Percentiles rank a stretch among this genome's conserved stretches.
Conservation (phyloP, 2,797 vertebrate species). For the Momotus momota region DNA sequence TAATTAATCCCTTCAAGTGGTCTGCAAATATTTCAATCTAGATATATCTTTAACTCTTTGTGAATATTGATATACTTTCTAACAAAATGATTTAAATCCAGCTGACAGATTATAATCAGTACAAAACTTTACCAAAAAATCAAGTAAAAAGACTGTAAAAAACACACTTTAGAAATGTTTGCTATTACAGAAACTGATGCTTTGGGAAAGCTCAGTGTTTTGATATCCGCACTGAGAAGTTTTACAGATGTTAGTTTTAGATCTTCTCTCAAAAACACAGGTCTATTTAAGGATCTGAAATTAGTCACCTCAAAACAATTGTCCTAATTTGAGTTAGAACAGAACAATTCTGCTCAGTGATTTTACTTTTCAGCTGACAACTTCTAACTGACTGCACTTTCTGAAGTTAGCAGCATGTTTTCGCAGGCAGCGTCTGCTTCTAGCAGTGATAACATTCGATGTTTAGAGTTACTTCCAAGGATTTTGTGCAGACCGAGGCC, state of each 20-base stretch:
- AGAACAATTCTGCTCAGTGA: no score
- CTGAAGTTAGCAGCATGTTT: no score
- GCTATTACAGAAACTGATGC: background rate
- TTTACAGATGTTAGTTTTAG: background rate
- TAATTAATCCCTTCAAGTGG: conserved; percentile 23
- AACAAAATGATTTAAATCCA: background rate
- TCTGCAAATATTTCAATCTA: conserved; percentile 13
- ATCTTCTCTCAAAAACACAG: background rate
- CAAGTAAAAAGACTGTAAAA: background rate
- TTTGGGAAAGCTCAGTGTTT: background rate
- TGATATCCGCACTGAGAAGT: background rate
- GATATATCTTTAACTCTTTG: background rate
- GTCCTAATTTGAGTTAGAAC: no score
- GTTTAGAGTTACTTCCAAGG: no score
- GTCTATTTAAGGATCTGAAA: background rate
- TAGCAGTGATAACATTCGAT: no score
- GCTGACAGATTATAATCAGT: background rate
- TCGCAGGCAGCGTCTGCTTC: no score
- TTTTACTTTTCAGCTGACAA: no score
- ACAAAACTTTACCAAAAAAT: background rate
- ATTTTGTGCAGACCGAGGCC: no score
- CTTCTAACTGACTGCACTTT: no score
- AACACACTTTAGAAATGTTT: background rate
- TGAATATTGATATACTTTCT: background rate
- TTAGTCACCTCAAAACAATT: background rate